A percentile compares a stretch with the other conserved stretches of the same genome.
Conservation (phyloP, 1,140 invertebrate species). For the Orchestia grillus region DNA sequence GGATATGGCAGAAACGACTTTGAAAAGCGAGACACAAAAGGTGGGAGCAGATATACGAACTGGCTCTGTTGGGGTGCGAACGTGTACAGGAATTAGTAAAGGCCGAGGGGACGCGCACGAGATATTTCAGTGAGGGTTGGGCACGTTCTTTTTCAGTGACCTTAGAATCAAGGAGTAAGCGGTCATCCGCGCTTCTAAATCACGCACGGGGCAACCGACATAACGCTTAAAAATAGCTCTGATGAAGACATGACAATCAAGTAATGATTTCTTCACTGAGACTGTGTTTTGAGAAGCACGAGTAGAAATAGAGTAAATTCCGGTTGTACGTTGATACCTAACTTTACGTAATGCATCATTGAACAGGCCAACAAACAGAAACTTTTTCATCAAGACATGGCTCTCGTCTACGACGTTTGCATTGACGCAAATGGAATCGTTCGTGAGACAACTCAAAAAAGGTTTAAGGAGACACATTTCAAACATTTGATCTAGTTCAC, state of each 20-base stretch:
- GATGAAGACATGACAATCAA: background rate
- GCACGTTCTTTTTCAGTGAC: background rate
- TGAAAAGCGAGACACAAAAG: background rate
- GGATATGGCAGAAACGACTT: background rate
- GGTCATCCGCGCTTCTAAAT: background rate
- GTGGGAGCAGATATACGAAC: background rate
- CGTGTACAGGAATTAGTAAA: background rate
- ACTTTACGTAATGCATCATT: background rate
- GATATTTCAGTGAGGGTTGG: conserved; percentile 4
- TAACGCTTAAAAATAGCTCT: background rate
- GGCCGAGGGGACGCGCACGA: background rate
- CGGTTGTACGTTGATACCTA: background rate
- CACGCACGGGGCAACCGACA: background rate
- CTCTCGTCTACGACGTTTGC: background rate
- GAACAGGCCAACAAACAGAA: background rate
- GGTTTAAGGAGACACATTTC: background rate
- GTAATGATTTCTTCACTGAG: background rate
- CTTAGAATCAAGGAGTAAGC: background rate
- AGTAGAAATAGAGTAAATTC: background rate
- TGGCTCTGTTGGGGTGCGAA: background rate
- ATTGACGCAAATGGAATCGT: background rate
- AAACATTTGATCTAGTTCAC: background rate
- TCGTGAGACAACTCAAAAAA: background rate
- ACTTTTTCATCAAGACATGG: background rate
- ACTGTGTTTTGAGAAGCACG: background rate